These are phyloP conservation scores for Manis pentadactyla DNA, from an alignment of 2,797 vertebrate species.

Conservation along the genomic window DNA sequence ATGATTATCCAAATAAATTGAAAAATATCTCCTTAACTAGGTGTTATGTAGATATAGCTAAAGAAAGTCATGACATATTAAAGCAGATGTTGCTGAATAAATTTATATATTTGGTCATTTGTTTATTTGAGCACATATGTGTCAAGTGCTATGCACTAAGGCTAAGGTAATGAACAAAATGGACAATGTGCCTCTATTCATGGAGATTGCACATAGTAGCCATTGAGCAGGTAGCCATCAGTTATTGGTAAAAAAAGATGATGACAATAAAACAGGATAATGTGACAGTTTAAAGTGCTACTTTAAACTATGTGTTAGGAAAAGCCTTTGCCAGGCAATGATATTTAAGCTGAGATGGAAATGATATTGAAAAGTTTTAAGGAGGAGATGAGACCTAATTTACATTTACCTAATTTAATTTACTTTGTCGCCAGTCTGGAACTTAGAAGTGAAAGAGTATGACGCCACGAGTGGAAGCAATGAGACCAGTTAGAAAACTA, in stretches of 20 bases:
- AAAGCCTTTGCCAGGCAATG: not conserved
- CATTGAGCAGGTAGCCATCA: not conserved
- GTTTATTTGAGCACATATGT: not conserved
- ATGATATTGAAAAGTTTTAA: not conserved
- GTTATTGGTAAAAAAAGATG: not conserved
- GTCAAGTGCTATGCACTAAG: not conserved
- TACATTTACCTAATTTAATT: no score
- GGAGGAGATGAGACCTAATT: not conserved
- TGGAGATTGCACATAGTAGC: not conserved
- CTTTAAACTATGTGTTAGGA: not conserved
- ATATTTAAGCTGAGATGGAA: slow-evolving; percentile 31
- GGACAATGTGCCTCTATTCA: not conserved
- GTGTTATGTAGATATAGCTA: not conserved
- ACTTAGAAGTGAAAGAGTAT: not conserved
- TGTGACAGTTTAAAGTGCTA: not conserved
- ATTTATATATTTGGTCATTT: not conserved
- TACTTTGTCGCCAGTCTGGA: not conserved
- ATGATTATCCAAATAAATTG: not conserved
- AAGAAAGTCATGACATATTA: not conserved
- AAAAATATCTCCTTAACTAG: not conserved
- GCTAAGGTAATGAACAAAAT: not conserved
- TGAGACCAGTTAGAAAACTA: not conserved
- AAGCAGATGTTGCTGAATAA: not conserved
- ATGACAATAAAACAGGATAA: slow-evolving; percentile 4
- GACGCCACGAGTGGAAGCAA: not conserved